Evolutionary conservation across 1,140 invertebrate species (phyloP), one percentile per base, ranked within the genome.

Genomic region (Penaeus vannamei): DNA sequence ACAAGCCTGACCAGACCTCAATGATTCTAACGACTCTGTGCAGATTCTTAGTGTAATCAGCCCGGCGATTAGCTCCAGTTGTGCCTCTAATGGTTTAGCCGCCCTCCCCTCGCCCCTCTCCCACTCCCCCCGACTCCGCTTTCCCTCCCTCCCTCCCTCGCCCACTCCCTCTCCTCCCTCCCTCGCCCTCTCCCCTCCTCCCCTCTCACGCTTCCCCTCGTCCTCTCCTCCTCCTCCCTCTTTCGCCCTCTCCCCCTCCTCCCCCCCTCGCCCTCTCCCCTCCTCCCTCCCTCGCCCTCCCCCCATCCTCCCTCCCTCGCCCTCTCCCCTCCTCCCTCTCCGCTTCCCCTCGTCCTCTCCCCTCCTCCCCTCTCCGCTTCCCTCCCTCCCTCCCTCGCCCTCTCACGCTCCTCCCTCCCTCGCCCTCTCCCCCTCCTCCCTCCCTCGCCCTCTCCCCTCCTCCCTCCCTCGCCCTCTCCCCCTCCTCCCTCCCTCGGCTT

Each of bases 1-100:
- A 86, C 85, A 86, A 80, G 84, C 72, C 76, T 86, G 85, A 79
- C 85, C 85, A 86, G 76, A 79, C 85, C 85, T 86, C 85, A 79
- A 86, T 86, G 85, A 86, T 86, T 86, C 69, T 86, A 86, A 86
- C 76, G 85, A 79, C 79, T 86, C 85, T 69, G 36, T 42, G 69
- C 85, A 79, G 85, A 86, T 61, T 86, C 85, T 59, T 86, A 61
- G 66, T 60, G 69, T 86, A 86, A 86, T 86, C 85, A 79, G 85
- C 14, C 29, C 10, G 72, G 85, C 61, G 85, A 86, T 86, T 86
- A 86, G 85, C 29, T 86, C 77, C 85, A 79, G 85, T 86, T 86
- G 85, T 32, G 72, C 7, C 85, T 22, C 72, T 86, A 86, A 86
- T 86, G 85, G 85, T 79, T 32, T 62, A 42, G 23, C 29, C 76